Base-by-base conservation (phyloP, 1,140 invertebrate genomes). In the Metaphire vulgaris region DNA sequence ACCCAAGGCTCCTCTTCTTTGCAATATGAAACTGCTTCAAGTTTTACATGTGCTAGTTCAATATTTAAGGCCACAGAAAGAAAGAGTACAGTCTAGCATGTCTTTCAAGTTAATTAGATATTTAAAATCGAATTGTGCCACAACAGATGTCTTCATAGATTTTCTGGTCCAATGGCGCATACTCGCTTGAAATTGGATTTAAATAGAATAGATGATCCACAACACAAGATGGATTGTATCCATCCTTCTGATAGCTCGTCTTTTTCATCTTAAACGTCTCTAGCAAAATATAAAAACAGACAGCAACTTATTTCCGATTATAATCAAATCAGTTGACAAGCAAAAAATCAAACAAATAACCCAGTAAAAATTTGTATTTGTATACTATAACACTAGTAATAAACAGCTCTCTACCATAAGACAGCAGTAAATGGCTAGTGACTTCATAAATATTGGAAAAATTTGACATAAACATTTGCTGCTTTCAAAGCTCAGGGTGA, bases 221-320 rank as follows among this genome's bases (percentile, higher is more conserved):
- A 14, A 41, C 90, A 2, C 93, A 90, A 69, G 89, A 89, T 0
- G 93, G 91, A 88, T 98, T 89, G 83, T 93, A 97, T 14, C 93
- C 93, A 83, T 97, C 93, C 81, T 93, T 92, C 84, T 96, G 93
- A 31, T 97, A 89, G 81, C 95, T 91, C 21, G 92, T 87, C 85
- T 98, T 98, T 85, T 94, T 94, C 79, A 98, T 86, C 86, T 98
- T 98, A 84, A 93, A 98, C 2, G 96, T 98, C 41, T 94, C 90
- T 91, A 82, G 34, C 79, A 75, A 74, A 85, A 84, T 79, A 79
- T 26, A 56, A 21, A 21, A n/a, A 29, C 0, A 69, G 31, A 69
- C 28, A 69, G 2, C 33, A 16, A 30, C 30, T 29, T 15, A 34
- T 12, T 34, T 14, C 15, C 21, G 15, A 30, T 14, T 15, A 14